A percentile compares a stretch with the other conserved stretches of the same genome.
These are phyloP conservation scores for Drosophila nigromelanica DNA, from an alignment of 1,140 invertebrate species.

Conservation along the genomic window DNA sequence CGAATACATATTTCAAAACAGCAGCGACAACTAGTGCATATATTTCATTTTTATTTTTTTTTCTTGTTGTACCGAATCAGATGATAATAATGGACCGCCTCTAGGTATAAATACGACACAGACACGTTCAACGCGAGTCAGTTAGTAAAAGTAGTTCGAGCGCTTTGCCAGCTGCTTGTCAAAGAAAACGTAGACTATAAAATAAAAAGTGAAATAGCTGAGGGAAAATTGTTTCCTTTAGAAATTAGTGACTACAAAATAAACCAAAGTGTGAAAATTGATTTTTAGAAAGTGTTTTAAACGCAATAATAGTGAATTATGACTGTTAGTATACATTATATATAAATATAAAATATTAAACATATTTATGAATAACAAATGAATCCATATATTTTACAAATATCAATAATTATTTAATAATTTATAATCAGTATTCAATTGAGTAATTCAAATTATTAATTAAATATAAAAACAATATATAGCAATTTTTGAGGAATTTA, in stretches of 20 bases:
- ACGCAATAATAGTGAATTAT: conserved; percentile 16
- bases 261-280: conserved; percentile 1
- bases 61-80: too few species aligned
- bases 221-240: conserved; percentile 14
- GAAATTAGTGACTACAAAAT: not conserved
- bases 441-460: too few species aligned
- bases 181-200: not conserved
- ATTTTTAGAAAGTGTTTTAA: conserved; percentile 10
- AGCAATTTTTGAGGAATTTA: too few species aligned
- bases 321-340: conserved; percentile 52
- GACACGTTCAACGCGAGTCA: conserved; percentile 36
- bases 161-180: conserved; percentile 22
- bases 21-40: conserved; percentile 1
- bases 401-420: too few species aligned
- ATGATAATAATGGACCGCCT: conserved; percentile 56
- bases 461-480: too few species aligned
- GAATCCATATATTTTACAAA: too few species aligned
- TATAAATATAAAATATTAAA: too few species aligned
- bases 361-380: too few species aligned
- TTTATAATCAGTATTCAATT: too few species aligned
- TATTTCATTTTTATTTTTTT: conserved; percentile 3
- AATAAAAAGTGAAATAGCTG: conserved; percentile 7
- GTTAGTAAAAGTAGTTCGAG: conserved; percentile 47
- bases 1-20: conserved; percentile 23
- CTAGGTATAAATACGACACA: conserved; percentile 60